These are phyloP conservation scores for Brenthis daphne DNA, from an alignment of 2,888 invertebrate genomes.

Conservation along the genomic window DNA sequence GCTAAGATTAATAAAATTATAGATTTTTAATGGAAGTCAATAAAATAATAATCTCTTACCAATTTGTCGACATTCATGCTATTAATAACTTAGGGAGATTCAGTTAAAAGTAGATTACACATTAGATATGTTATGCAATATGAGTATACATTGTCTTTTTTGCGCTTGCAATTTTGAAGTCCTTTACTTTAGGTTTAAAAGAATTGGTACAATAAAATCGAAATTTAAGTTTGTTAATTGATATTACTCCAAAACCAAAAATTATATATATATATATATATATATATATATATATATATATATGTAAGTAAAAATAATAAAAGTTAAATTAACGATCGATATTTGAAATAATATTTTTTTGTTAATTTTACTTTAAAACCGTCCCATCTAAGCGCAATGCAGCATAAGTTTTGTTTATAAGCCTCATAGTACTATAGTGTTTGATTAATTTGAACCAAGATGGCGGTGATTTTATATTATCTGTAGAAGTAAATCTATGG, in stretches of 20 bases:
- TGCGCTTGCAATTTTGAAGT: neutral
- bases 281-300: too few species aligned
- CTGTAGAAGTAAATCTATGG: neutral
- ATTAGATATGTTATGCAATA: neutral
- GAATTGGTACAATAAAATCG: too few species aligned
- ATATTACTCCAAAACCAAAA: too few species aligned
- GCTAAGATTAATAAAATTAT: neutral
- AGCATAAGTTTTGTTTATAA: slow-evolving; percentile 6
- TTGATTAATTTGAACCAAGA: slow-evolving; percentile 1
- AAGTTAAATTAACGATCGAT: too few species aligned
- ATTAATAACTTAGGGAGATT: slow-evolving; percentile 8
- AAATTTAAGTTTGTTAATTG: too few species aligned
- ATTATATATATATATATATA: too few species aligned
- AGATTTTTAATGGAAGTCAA: neutral
- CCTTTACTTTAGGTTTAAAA: too few species aligned
- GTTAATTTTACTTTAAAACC: too few species aligned
- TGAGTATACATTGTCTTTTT: neutral
- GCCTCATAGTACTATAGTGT: neutral
- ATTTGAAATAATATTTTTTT: too few species aligned
- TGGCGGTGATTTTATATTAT: neutral
- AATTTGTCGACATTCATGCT: neutral
- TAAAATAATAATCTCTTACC: slow-evolving; percentile 1
- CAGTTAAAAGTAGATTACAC: neutral
- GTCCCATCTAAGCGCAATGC: neutral
- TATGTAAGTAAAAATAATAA: too few species aligned